phyloP scores from a whole-genome alignment of 2,113 vertebrate species.

The Melierax canorus region DNA sequence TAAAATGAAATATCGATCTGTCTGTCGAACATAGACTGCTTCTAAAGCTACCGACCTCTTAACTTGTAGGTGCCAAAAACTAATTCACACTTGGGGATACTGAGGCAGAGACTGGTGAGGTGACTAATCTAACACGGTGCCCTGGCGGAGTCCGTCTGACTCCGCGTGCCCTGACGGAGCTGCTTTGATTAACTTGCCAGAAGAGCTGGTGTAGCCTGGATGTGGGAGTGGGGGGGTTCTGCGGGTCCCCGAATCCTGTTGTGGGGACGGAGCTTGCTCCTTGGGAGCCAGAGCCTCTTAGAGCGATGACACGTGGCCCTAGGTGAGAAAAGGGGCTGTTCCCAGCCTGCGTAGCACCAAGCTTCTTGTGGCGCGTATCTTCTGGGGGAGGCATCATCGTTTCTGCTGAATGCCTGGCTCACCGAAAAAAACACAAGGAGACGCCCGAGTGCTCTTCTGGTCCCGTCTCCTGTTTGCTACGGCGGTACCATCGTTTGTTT shows the following conservation, averaged over 20 bases:
- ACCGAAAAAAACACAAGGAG: not conserved
- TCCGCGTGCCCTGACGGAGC: not conserved
- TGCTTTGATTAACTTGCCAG: not conserved
- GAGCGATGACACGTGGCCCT: not conserved
- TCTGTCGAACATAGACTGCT: not conserved
- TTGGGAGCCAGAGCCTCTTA: not conserved
- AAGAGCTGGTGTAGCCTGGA: not conserved
- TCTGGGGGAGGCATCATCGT: rapidly evolving
- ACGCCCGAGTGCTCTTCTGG: not conserved
- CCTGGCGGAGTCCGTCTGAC: not conserved
- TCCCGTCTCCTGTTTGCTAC: not conserved
- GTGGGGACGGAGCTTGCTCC: not conserved
- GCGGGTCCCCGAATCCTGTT: rapidly evolving
- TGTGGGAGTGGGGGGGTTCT: not conserved
- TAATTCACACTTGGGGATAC: conserved; percentile 15
- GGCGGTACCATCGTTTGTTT: not conserved
- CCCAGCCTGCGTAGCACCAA: not conserved
- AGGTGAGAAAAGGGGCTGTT: not conserved
- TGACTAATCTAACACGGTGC: not conserved
- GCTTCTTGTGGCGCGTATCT: rapidly evolving
- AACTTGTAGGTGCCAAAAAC: not conserved
- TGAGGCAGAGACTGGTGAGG: not conserved
- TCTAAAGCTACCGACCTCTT: not conserved
- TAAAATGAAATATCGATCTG: conserved; percentile 17
- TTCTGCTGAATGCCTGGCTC: not conserved